A percentile compares a stretch with the other conserved stretches of the same genome.
These are phyloP conservation scores for Paradoxurus hermaphroditus DNA, from an alignment of 2,113 vertebrate genomes.

Conservation along the genomic window DNA sequence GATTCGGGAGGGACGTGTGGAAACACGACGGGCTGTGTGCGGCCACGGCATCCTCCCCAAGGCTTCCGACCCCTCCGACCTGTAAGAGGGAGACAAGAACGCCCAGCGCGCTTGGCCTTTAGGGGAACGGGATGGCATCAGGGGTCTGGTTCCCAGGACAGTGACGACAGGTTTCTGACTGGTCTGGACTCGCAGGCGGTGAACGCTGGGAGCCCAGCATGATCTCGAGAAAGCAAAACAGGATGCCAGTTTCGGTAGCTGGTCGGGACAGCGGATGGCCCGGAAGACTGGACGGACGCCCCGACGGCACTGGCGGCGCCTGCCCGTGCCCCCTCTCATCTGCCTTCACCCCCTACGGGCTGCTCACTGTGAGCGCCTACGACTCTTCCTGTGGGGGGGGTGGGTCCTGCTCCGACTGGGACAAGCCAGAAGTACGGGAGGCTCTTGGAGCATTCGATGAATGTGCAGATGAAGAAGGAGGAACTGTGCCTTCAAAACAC, in stretches of 20 bases:
- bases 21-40: neutral
- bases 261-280: neutral
- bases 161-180: neutral
- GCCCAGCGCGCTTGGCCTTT: neutral
- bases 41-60: neutral
- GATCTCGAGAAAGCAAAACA: neutral
- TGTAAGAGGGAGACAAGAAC: neutral
- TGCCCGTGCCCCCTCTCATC: neutral
- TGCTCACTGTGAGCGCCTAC: neutral
- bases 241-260: rapidly evolving
- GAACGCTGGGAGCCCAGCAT: neutral
- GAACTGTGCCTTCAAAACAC: no score
- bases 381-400: neutral
- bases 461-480: neutral
- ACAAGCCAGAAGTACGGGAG: neutral
- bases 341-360: neutral
- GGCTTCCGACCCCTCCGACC: neutral
- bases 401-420: neutral
- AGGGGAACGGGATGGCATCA: neutral
- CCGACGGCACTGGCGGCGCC: rapidly evolving
- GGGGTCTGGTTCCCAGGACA: neutral
- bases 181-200: neutral
- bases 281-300: neutral
- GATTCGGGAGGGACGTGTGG: neutral
- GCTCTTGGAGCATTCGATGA: neutral